A percentile compares a stretch with the other conserved stretches of the same genome.
Conservation (phyloP, 2,113 vertebrate species). For the Mohoua ochrocephala region DNA sequence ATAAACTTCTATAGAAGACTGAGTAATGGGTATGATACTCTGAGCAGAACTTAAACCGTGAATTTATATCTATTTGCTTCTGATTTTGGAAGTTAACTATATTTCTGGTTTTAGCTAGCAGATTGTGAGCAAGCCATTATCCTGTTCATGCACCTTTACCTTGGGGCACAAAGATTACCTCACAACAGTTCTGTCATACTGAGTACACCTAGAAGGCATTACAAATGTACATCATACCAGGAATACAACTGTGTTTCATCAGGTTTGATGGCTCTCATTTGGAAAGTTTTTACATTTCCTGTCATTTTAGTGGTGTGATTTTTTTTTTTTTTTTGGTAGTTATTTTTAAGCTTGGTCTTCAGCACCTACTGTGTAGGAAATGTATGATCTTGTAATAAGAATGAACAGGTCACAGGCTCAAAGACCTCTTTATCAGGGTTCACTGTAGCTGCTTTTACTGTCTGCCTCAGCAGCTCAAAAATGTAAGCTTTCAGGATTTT, state of each 20-base stretch:
- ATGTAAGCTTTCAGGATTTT: background rate
- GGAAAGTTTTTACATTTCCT: conserved; percentile 41
- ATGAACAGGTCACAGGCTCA: background rate
- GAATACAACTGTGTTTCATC: background rate
- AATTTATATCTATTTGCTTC: background rate
- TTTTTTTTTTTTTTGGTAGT: background rate
- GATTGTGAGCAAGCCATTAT: background rate
- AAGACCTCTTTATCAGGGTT: background rate
- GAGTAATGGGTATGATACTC: background rate
- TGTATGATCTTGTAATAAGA: background rate
- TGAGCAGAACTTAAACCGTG: background rate
- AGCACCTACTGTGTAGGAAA: background rate
- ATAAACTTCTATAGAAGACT: background rate
- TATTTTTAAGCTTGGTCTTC: conserved; percentile 41
- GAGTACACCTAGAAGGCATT: background rate
- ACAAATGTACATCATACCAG: background rate
- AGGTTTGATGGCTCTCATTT: background rate
- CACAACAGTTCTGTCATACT: background rate
- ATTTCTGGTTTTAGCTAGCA: background rate
- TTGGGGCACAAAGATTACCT: background rate
- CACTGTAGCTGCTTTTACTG: background rate
- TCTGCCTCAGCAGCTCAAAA: background rate
- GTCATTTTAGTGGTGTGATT: conserved; percentile 12
- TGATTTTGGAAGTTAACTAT: background rate
- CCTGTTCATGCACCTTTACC: background rate